phyloP scores from a whole-genome alignment of 2,797 vertebrate species.

The Cossypha heuglini region DNA sequence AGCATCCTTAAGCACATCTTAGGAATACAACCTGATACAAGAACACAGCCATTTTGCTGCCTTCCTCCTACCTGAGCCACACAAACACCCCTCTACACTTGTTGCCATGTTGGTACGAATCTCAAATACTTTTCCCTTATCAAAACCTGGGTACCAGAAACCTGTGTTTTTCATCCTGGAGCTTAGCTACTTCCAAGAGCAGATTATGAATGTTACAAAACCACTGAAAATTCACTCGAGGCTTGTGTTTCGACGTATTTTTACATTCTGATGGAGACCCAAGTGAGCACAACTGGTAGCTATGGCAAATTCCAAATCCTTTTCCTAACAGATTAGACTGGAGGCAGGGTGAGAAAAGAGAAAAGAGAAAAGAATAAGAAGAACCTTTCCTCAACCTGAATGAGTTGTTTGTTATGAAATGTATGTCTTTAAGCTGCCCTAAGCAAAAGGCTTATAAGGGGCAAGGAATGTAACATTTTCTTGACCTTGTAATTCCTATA shows the following conservation, averaged over 20 bases:
- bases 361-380: neutral
- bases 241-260: neutral
- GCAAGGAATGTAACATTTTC: constrained; percentile 71
- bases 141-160: neutral
- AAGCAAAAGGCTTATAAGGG: constrained; percentile 61
- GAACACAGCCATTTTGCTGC: neutral
- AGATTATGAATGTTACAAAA: neutral
- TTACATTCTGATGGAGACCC: neutral
- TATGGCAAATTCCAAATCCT: neutral
- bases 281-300: neutral
- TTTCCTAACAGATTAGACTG: neutral
- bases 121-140: neutral
- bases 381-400: constrained; percentile 43
- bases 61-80: neutral
- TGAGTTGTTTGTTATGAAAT: constrained; percentile 55
- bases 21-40: neutral
- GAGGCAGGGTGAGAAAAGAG: neutral
- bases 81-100: neutral
- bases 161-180: neutral
- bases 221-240: neutral
- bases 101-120: neutral
- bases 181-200: neutral
- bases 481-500: constrained; percentile 62
- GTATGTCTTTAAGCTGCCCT: constrained; percentile 63
- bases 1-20: neutral